Conservation (phyloP, 2,888 invertebrate species). For the Barypeithes pellucidus region DNA sequence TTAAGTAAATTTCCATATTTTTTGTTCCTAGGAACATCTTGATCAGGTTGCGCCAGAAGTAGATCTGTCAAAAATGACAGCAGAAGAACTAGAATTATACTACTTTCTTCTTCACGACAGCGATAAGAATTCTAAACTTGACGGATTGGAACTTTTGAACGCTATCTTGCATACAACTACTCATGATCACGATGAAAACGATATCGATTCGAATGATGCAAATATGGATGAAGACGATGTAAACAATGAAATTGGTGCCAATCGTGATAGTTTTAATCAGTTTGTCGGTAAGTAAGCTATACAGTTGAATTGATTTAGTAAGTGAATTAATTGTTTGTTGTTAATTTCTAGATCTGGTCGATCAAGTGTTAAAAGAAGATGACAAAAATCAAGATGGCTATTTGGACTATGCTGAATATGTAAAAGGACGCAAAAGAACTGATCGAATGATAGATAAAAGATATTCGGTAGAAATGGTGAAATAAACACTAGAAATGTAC, state of each 20-base stretch:
- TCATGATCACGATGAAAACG: slow-evolving; percentile 66
- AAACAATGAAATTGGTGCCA: slow-evolving; percentile 59
- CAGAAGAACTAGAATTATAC: slow-evolving; percentile 89
- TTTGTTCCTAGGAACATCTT: slow-evolving; percentile 67
- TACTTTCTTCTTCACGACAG: slow-evolving; percentile 92
- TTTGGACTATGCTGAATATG: slow-evolving; percentile 88
- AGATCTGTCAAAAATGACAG: slow-evolving; percentile 82
- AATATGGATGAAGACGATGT: slow-evolving; percentile 59
- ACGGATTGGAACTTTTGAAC: slow-evolving; percentile 91
- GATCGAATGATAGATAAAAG: slow-evolving; percentile 10
- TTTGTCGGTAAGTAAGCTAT: slow-evolving; percentile 68
- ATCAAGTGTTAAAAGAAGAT: slow-evolving; percentile 86
- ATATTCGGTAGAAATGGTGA: slow-evolving; percentile 14
- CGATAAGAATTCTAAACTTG: slow-evolving; percentile 90
- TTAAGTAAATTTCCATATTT: background rate
- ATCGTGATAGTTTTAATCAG: slow-evolving; percentile 70
- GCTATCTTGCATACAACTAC: slow-evolving; percentile 84
- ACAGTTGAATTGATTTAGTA: background rate
- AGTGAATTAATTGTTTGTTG: no score
- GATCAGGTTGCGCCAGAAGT: slow-evolving; percentile 70
- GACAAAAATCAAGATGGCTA: slow-evolving; percentile 90
- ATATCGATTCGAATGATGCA: slow-evolving; percentile 57
- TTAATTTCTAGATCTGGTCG: slow-evolving; percentile 83
- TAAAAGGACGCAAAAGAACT: slow-evolving; percentile 65
- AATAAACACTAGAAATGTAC: background rate